Base-by-base conservation (phyloP, 1,140 invertebrate genomes). In the Ceratoteleas bidentatus region DNA sequence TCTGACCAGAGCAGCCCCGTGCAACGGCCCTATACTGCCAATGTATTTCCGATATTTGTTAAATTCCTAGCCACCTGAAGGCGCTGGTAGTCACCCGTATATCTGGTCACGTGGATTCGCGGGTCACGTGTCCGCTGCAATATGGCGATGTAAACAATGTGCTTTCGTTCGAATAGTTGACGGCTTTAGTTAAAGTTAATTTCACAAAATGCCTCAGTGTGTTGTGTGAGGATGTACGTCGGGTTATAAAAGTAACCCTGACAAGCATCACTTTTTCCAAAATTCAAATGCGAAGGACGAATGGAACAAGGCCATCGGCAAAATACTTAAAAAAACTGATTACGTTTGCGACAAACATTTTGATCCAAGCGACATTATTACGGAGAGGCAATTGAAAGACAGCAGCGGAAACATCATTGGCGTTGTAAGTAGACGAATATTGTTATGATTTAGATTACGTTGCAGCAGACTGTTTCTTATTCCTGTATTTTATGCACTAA, bases 251-350 rank as follows among this genome's bases (percentile, higher is more conserved):
- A 49, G 14, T 24, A 38, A 50, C 15, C 0, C 0, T 11, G 54
- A 58, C 11, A 69, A 69, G 57, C 40, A 43, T 13, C 65, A 69
- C 32, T 69, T 50, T 50, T 69, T 69, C 32, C 53, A 9, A 16
- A 58, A 69, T 50, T 1, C 2, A 5, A 11, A 3, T 7, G 58
- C 50, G 1, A 69, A 69, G 50, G 38, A 50, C 34, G 58, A 69
- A 32, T 69, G 53, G 65, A 43, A 69, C 36, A 15, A 62, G 3
- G 60, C 60, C 6, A 10, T 61, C 13, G 60, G 45, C 13, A 49
- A 5, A 50, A 6, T 6, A 14, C 15, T 69, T 24, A 58, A 3
- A 16, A 56, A 68, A 47, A 68, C 45, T 57, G 24, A 68, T 9
- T 56, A 47, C 40, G 43, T 52, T 13, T 43, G 32, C 11, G 47